Base-by-base conservation (phyloP, 2,888 invertebrate species). In the Apotomis betuletana region DNA sequence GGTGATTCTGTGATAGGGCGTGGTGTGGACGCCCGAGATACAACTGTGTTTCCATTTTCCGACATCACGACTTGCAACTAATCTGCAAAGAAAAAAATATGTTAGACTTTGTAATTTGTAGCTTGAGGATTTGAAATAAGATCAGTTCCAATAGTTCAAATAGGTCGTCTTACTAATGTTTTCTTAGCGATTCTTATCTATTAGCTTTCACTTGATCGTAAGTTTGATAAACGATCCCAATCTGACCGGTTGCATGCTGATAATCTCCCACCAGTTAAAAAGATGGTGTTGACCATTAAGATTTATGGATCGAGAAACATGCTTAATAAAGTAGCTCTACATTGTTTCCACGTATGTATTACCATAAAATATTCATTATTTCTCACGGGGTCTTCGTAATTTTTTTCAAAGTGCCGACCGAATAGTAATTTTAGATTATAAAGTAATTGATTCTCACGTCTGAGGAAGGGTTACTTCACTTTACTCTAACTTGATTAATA, bases 301-400 rank as follows among this genome's bases (percentile, higher is more conserved):
- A 92, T 91, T 89, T 90, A 91, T 92, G 90, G 88, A 89, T 84
- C 87, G 88, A 90, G 87, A 89, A 87, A 84, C 88, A 88, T 89
- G 84, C 84, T 84, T 91, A 90, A 91, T 91, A 86, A 90, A 90
- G 86, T 85, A 87, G 87, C 85, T 82, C 83, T 86, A 85, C 82
- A 89, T 87, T 87, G 87, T 88, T 84, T 84, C 80, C 78, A 77
- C 74, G 78, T 78, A 75, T 74, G 77, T 78, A 86, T 87, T 85
- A 84, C 72, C 85, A 87, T 87, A 82, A 82, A 77, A 80, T 76
- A 79, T 77, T 77, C 79, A 86, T 84, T 78, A 80, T 81, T 85
- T 88, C 85, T 84, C 85, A 85, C 82, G 77, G 73, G 41, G 57
- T 61, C 36, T 61, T 46, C 13, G 44, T 63, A 61, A 49, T 51